phyloP scores from a whole-genome alignment of 2,797 vertebrate species.

The Rhinella marina region DNA sequence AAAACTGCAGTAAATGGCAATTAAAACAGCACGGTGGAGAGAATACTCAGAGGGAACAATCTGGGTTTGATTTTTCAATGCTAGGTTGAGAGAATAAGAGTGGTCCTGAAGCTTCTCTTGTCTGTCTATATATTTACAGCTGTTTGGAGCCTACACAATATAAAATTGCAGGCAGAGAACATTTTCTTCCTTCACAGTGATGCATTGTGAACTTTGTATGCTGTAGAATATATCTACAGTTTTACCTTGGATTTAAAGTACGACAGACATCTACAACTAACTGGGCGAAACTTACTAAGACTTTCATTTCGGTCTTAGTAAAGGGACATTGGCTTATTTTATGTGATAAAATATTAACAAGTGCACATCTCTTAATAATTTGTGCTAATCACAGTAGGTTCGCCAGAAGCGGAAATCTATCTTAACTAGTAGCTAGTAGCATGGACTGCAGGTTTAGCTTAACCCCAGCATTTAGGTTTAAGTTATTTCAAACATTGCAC shows the following conservation, averaged over 20 bases:
- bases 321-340: too few relatives aligned
- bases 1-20: not conserved
- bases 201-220: not conserved
- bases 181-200: not conserved
- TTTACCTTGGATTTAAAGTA: not conserved
- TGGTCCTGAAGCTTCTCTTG: not conserved
- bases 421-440: too few relatives aligned
- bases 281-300: too few relatives aligned
- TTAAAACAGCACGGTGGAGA: conserved; percentile 6
- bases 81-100: not conserved
- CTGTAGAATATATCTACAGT: not conserved
- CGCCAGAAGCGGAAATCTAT: too few relatives aligned
- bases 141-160: not conserved
- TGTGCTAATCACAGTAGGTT: too few relatives aligned
- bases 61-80: not conserved
- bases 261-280: not conserved
- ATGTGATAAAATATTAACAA: too few relatives aligned
- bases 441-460: too few relatives aligned
- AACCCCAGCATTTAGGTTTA: too few relatives aligned
- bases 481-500: too few relatives aligned
- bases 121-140: not conserved
- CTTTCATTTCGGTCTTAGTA: too few relatives aligned
- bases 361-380: too few relatives aligned
- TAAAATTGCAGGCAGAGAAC: not conserved
- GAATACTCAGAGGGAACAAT: conserved; percentile 12